Conservation (phyloP, 2,113 vertebrate species). For the Onychorhynchus coronatus region DNA sequence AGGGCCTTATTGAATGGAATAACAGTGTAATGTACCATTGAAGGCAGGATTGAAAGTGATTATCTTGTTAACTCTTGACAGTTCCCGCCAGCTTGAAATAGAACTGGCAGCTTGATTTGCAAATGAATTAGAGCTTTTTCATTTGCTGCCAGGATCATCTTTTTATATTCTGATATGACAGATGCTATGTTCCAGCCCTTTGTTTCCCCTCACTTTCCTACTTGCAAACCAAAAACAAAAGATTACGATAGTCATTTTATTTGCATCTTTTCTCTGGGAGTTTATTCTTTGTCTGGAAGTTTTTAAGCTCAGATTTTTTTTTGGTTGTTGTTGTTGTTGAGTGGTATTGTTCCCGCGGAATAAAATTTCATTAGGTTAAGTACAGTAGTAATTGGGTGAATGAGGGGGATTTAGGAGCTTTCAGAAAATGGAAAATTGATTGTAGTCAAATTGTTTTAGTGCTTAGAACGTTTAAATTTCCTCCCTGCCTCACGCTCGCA, state of each 20-base stretch:
- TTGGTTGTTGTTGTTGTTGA: conserved; percentile 77
- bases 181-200: conserved; percentile 91
- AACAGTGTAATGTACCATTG: conserved; percentile 93
- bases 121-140: conserved; percentile 98
- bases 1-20: conserved; percentile 88
- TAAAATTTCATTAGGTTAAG: conserved; percentile 84
- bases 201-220: conserved; percentile 87
- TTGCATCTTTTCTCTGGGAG: conserved; percentile 81
- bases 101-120: conserved; percentile 97
- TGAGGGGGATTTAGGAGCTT: conserved; percentile 74
- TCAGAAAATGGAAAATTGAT: conserved; percentile 82
- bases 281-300: conserved; percentile 87
- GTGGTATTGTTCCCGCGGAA: conserved; percentile 81
- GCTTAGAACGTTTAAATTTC: conserved; percentile 25
- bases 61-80: conserved; percentile 99
- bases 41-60: conserved; percentile 98
- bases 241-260: conserved; percentile 88
- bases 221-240: conserved; percentile 87
- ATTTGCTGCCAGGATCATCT: conserved; percentile 97
- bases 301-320: conserved; percentile 84
- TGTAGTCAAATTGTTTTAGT: conserved; percentile 48
- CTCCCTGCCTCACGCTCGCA: neutral
- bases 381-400: conserved; percentile 73
- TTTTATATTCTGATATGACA: conserved; percentile 99
- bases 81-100: conserved; percentile 95